Conservation (phyloP, 2,113 vertebrate species). For the Ceyx margarethae region DNA sequence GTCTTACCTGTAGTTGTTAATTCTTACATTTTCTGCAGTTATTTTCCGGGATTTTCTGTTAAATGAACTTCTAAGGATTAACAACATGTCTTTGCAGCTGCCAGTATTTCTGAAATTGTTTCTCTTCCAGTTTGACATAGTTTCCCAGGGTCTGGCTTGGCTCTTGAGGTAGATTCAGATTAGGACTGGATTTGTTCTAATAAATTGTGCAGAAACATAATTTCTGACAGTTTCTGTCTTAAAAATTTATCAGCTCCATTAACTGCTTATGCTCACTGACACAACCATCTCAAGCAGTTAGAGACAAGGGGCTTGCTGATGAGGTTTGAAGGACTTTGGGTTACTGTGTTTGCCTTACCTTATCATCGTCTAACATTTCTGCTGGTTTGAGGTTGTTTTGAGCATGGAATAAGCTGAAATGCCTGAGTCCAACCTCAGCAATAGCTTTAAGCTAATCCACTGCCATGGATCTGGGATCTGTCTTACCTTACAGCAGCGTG, state of each 20-base stretch:
- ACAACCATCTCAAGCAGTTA: not conserved
- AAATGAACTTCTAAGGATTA: not conserved
- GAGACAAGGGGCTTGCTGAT: not conserved
- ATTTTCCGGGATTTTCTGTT: not conserved
- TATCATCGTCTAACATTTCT: not conserved
- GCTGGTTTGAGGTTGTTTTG: not conserved
- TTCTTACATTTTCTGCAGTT: not conserved
- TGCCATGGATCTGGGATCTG: not conserved
- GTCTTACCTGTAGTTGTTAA: not conserved
- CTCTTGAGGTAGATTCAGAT: slow-evolving; percentile 34
- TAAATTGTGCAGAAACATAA: slow-evolving; percentile 48
- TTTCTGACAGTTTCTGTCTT: slow-evolving; percentile 59
- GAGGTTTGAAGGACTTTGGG: not conserved
- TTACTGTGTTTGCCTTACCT: not conserved
- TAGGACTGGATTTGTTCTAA: slow-evolving; percentile 28
- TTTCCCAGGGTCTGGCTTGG: slow-evolving; percentile 8
- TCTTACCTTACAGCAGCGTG: not conserved
- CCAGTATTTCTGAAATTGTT: not conserved
- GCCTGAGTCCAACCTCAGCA: not conserved
- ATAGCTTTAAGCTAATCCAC: slow-evolving; percentile 1
- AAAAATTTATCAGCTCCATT: slow-evolving; percentile 49
- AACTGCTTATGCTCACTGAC: slow-evolving; percentile 42
- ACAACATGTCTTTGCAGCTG: not conserved
- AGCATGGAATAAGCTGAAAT: not conserved
- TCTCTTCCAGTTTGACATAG: not conserved